Evolutionary conservation across 2,888 invertebrate species (phyloP), one percentile per base, ranked within the genome.

Genomic region (Cephonodes hylas): DNA sequence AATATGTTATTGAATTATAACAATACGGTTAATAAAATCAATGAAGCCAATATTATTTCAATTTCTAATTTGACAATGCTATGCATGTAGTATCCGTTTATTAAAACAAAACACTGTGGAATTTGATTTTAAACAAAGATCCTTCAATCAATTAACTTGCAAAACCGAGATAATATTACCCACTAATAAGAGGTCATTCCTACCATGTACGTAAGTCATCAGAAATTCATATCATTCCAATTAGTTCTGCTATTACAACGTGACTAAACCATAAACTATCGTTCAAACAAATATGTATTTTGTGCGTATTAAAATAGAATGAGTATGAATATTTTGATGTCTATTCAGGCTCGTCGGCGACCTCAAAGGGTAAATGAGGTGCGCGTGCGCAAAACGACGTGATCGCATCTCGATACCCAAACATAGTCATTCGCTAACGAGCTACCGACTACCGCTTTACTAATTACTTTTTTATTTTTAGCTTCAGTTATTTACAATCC

Each of bases 371-470:
- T 53, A 44, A 44, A 42, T 59, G 25, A 61, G 57, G 22, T 65
- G 67, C 67, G 66, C 65, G 64, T 63, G 70, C 66, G 67, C 67
- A 69, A 67, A 70, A 67, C 70, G 65, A 70, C 67, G 67, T 67
- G 66, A 63, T 67, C 62, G 53, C 63, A 57, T 67, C 66, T 63
- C 59, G 59, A 38, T 60, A 62, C 59, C 65, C 64, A 64, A 59
- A 63, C 66, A 68, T 66, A 70, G 66, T 61, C 64, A 64, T 66
- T 68, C 68, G 64, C 61, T 68, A 64, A 64, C 61, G 34, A 64
- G 69, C 66, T 63, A 67, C 66, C 59, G 64, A 63, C 63, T 59
- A 53, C 31, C 44, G 25, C 25, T 42, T 38, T n/a, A 22, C 10
- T 34, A 46, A 44, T 45, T 27, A 45, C 38, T 31, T 53, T 46